A percentile compares a stretch with the other conserved stretches of the same genome.
Evolutionary conservation across 2,113 vertebrate genomes (phyloP).

Genomic region (Oreochromis spilurus): DNA sequence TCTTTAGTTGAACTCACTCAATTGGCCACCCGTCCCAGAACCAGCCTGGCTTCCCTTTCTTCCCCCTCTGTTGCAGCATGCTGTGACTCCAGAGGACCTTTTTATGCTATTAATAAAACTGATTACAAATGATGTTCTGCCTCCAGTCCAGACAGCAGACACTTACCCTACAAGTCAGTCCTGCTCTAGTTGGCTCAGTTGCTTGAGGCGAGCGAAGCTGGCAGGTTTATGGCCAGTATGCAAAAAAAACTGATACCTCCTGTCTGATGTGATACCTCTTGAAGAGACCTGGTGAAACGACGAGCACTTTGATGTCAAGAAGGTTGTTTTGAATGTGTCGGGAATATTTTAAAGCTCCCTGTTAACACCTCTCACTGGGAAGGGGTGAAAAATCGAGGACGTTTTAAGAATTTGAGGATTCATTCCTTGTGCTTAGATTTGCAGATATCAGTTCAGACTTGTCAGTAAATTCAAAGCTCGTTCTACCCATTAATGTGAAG

Average conservation of each 20-base stretch:
- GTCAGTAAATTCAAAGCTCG: conserved; percentile 14
- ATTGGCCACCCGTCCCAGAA: not conserved
- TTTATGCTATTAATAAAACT: not conserved
- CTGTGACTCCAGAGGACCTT: not conserved
- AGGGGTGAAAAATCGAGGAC: not conserved
- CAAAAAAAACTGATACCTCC: conserved; percentile 16
- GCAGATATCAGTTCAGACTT: conserved; percentile 10
- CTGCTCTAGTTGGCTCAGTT: not conserved
- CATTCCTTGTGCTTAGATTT: conserved; percentile 3
- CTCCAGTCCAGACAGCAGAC: conserved; percentile 15
- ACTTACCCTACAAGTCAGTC: conserved; percentile 15
- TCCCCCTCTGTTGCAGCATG: not conserved
- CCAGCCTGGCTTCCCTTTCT: not conserved
- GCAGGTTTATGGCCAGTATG: conserved; percentile 35
- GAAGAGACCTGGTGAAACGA: conserved; percentile 39
- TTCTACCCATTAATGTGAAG: conserved; percentile 4
- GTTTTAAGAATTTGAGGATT: not conserved
- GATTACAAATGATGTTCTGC: conserved; percentile 23
- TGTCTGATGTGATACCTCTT: conserved; percentile 49
- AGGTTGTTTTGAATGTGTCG: conserved; percentile 54
- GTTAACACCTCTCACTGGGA: conserved; percentile 11
- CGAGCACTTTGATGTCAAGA: conserved; percentile 56
- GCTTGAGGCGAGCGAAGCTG: conserved; percentile 18
- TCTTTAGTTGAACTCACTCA: not conserved
- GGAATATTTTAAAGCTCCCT: conserved; percentile 49